A percentile compares a stretch with the other conserved stretches of the same genome.
Conservation (phyloP, 2,113 vertebrate genomes). For the Cebus imitator region DNA sequence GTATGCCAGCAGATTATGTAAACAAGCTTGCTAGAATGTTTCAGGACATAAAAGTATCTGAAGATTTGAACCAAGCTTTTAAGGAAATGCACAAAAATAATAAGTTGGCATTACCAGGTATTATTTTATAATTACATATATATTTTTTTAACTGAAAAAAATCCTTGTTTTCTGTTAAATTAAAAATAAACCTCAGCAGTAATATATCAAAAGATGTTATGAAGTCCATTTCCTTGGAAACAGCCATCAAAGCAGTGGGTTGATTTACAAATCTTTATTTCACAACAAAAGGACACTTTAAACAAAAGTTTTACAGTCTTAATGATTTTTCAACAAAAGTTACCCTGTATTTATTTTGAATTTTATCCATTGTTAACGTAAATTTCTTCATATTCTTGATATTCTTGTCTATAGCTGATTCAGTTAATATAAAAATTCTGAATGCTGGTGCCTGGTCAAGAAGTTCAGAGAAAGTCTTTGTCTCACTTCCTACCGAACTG, state of each 20-base stretch:
- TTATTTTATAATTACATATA: conserved; percentile 54
- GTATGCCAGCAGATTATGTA: conserved; percentile 99
- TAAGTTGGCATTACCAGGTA: conserved; percentile 97
- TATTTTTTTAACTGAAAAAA: conserved; percentile 26
- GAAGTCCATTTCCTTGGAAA: background rate
- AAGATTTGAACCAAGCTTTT: conserved; percentile 99
- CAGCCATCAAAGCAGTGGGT: conserved; percentile 2
- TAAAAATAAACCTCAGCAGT: conserved; percentile 15
- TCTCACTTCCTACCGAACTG: conserved; percentile 96
- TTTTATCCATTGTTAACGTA: background rate
- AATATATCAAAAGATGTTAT: background rate
- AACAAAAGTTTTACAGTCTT: conserved; percentile 21
- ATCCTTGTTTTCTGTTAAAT: conserved; percentile 38
- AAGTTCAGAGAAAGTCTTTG: conserved; percentile 99
- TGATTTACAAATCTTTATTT: conserved; percentile 32
- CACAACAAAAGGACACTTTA: background rate
- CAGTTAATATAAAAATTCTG: conserved; percentile 99
- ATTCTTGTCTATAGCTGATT: conserved; percentile 90
- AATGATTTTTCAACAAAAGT: background rate
- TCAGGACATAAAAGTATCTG: conserved; percentile 99
- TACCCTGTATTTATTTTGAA: background rate
- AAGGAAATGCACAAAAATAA: conserved; percentile 99
- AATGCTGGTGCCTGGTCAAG: conserved; percentile 99
- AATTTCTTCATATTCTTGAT: conserved; percentile 44
- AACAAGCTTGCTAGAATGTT: conserved; percentile 99